Evolutionary conservation across 2,113 vertebrate species (phyloP).

Genomic region (Arenaria interpres): DNA sequence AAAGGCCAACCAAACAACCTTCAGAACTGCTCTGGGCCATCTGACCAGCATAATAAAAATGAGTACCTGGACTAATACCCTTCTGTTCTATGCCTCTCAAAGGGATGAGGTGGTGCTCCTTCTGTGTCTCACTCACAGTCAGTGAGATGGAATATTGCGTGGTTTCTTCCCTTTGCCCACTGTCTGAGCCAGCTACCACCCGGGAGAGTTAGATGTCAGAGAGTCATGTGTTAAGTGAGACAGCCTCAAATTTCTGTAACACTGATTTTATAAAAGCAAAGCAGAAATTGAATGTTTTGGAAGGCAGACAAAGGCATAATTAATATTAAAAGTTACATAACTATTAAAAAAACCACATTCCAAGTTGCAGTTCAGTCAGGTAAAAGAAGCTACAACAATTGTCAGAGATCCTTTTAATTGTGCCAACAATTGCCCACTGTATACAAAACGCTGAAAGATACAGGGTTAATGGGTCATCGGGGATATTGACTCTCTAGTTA

Average conservation of each 20-base stretch:
- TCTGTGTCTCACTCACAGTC: not conserved
- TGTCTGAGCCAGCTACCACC: not conserved
- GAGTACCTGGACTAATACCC: not conserved
- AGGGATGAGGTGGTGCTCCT: not conserved
- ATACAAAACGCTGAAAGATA: conserved; percentile 7
- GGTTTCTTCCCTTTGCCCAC: not conserved
- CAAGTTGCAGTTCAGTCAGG: not conserved
- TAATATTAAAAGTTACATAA: not conserved
- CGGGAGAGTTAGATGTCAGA: not conserved
- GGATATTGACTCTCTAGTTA: not conserved
- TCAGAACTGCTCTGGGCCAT: not conserved
- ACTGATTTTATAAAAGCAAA: not conserved
- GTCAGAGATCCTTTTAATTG: conserved; percentile 5
- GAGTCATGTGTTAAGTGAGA: not conserved
- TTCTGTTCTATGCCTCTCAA: not conserved
- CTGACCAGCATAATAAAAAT: not conserved
- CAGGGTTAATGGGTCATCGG: not conserved
- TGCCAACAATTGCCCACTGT: not conserved
- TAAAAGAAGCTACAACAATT: not conserved
- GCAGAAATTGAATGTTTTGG: not conserved
- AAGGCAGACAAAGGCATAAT: not conserved
- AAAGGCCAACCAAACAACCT: not conserved
- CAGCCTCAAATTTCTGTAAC: not conserved
- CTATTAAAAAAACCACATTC: not conserved
- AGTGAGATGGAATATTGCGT: not conserved